Conservation (phyloP, 2,888 invertebrate genomes). For the Polylopha cassiicola region DNA sequence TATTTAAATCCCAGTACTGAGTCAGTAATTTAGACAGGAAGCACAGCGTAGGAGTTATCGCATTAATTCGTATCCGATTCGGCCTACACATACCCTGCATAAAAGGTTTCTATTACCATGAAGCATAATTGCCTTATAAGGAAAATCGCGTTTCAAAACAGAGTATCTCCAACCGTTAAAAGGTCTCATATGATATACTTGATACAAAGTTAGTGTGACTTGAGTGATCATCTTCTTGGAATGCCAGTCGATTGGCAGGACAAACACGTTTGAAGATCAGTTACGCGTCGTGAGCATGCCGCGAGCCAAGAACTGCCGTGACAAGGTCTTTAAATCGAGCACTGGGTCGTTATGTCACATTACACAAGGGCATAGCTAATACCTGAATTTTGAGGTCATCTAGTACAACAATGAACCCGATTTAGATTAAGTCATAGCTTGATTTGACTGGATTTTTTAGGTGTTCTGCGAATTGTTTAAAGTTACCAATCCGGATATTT, state of each 20-base stretch:
- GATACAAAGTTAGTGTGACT: not conserved
- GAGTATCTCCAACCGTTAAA: not conserved
- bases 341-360: slow-evolving; percentile 18
- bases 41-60: no score
- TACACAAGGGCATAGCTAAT: slow-evolving; percentile 8
- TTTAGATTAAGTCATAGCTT: no score
- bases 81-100: no score
- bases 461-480: not conserved
- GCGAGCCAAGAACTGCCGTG: slow-evolving; percentile 11
- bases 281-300: slow-evolving; percentile 18
- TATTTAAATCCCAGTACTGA: no score
- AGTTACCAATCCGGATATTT: no score
- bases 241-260: slow-evolving; percentile 19
- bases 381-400: slow-evolving; percentile 7
- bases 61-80: no score
- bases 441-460: no score
- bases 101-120: no score
- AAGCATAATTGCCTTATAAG: no score
- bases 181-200: no score
- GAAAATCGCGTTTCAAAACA: no score
- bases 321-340: slow-evolving; percentile 33
- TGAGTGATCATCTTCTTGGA: slow-evolving; percentile 1
- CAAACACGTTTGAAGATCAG: slow-evolving; percentile 19
- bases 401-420: slow-evolving; percentile 4
- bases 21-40: no score